Evolutionary conservation across 2,888 invertebrate species (phyloP), one percentile per base, ranked within the genome.

Genomic region (Nemotelus nigrinus): DNA sequence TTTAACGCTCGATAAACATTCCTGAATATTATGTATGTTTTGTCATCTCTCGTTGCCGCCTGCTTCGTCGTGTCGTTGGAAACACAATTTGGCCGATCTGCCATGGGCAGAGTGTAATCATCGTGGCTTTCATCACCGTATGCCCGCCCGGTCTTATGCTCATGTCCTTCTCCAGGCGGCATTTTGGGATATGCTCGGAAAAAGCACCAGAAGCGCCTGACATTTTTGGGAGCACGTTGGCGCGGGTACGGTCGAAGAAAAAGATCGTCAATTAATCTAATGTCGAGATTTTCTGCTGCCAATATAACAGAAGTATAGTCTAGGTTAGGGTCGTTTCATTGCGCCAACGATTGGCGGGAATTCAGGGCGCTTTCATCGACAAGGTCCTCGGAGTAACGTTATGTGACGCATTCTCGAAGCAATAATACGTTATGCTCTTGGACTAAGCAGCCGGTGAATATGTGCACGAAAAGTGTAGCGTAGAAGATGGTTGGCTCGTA

Each of bases 1-100:
- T 60, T 60, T 74, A 74, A 74, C 63, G 60, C 39, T 63, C 39
- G 60, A 7, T 41, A 74, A 74, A 60, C 74, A 74, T 55, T 10
- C 44, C 41, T 44, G 5, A 57, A 58, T 44, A 58, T 57, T 72
- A 70, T 57, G 50, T 70, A 41, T 72, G 50, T 68, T 41, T 67
- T 68, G 68, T 39, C 68, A 39, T 50, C 41, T 68, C 50, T 7
- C 7, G 53, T 68, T 39, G 44, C 6, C 44, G 48, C 48, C 44
- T 4, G 25, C 57, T 25, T 25, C 25, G 25, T 25, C 25, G 25
- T 25, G 25, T 25, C 25, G 25, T 1, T 25, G 25, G 25, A 25
- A 25, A 25, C 25, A 25, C 25, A 25, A 25, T 25, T 25, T 8
- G 6, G 50, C 50, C 5, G 50, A 7, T 8, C 50, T 50, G 50